These are phyloP conservation scores for Saccostrea cuccullata DNA, from an alignment of 1,140 invertebrate genomes.

Conservation along the genomic window DNA sequence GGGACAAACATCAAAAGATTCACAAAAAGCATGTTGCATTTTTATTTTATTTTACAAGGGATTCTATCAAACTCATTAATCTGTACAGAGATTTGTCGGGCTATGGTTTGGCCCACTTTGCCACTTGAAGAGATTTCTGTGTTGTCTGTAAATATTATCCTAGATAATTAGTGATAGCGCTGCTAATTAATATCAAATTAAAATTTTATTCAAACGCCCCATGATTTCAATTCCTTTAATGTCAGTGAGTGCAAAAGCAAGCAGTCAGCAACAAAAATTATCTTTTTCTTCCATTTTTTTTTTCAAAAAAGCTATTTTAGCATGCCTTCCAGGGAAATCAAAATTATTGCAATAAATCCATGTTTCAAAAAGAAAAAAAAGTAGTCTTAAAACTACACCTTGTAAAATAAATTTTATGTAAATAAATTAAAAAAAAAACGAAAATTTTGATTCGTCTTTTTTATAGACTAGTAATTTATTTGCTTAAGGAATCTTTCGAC, in stretches of 20 bases:
- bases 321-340: not conserved
- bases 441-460: no score
- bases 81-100: slow-evolving; percentile 17
- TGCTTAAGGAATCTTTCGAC: no score
- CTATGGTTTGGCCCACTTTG: slow-evolving; percentile 29
- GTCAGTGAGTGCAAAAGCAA: not conserved
- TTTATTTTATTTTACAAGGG: slow-evolving; percentile 9
- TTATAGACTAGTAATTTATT: no score
- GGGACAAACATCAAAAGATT: slow-evolving; percentile 35
- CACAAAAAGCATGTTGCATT: slow-evolving; percentile 12
- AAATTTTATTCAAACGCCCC: slow-evolving; percentile 3
- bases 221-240: slow-evolving; percentile 17
- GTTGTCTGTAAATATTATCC: slow-evolving; percentile 37
- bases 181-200: slow-evolving; percentile 29
- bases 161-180: slow-evolving; percentile 35
- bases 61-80: slow-evolving; percentile 36
- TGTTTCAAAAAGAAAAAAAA: no score
- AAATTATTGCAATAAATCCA: no score
- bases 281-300: not conserved
- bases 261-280: not conserved
- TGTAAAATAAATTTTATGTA: no score
- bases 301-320: not conserved
- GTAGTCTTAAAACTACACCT: no score
- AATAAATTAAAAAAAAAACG: no score
- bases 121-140: slow-evolving; percentile 27